Evolutionary conservation across 1,140 invertebrate genomes (phyloP).

Genomic region (Brachionus asplanchnoidis): DNA sequence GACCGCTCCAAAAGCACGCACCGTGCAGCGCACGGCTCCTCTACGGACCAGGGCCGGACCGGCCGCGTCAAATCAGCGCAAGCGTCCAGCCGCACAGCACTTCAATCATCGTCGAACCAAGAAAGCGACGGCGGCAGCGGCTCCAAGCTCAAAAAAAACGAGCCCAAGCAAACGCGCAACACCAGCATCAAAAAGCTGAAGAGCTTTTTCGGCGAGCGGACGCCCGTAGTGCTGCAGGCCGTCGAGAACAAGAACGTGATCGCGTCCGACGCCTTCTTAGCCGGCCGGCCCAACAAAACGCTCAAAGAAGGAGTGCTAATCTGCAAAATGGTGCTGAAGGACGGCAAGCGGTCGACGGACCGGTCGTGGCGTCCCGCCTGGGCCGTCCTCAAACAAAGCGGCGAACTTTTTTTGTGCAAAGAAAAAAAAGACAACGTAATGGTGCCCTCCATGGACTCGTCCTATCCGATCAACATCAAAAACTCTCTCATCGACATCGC

Average conservation of each 20-base stretch:
- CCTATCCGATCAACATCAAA: constrained; percentile 35
- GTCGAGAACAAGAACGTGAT: constrained; percentile 21
- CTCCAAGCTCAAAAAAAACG: background rate
- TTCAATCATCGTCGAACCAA: background rate
- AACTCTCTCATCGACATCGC: constrained; percentile 15
- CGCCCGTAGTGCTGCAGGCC: background rate
- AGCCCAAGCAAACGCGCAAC: background rate
- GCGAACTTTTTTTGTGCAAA: constrained; percentile 36
- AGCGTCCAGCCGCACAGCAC: background rate
- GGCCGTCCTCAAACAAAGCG: constrained; percentile 22
- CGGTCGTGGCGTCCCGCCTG: constrained; percentile 39
- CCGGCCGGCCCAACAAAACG: background rate
- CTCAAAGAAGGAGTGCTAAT: constrained; percentile 31
- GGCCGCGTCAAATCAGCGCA: background rate
- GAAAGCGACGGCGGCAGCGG: background rate
- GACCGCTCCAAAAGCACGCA: background rate
- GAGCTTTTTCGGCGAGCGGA: constrained; percentile 24
- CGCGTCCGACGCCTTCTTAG: constrained; percentile 4
- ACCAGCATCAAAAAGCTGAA: constrained; percentile 27
- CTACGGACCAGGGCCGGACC: too few species aligned
- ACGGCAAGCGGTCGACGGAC: background rate
- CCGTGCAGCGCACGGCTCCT: background rate
- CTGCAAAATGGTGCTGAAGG: constrained; percentile 34
- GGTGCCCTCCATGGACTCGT: background rate
- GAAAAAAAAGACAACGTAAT: constrained; percentile 38